Percentiles rank a stretch among this genome's conserved stretches.
Evolutionary conservation across 2,113 vertebrate species (phyloP).

Genomic region (Podocnemis expansa): DNA sequence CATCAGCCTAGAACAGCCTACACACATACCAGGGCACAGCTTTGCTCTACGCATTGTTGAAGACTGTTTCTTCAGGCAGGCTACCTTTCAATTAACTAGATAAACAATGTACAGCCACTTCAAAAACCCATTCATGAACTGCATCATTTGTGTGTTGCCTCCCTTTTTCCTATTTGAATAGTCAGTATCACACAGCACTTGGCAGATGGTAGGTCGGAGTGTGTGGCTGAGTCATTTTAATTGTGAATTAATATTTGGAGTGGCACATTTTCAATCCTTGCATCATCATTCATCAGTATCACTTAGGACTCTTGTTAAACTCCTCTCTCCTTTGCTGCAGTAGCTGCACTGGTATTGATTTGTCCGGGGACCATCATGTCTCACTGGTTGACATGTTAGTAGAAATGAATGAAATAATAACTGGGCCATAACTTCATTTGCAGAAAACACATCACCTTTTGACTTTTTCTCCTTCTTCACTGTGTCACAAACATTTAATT

Average conservation of each 20-base stretch:
- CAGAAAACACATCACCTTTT: background rate
- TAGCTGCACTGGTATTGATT: background rate
- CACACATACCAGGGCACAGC: background rate
- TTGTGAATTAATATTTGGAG: constrained; percentile 4
- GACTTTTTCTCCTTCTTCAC: background rate
- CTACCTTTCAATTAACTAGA: background rate
- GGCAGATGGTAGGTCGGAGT: background rate
- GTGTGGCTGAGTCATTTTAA: background rate
- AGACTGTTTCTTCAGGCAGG: background rate
- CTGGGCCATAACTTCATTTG: background rate
- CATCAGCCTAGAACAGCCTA: background rate
- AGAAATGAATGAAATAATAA: constrained; percentile 7
- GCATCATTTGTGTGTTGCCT: background rate
- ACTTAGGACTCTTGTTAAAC: background rate
- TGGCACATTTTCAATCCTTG: background rate
- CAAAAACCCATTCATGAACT: background rate
- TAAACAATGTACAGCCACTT: background rate
- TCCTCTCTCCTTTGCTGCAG: background rate
- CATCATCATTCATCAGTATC: background rate
- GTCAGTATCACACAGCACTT: background rate
- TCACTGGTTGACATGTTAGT: background rate
- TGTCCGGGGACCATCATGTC: background rate
- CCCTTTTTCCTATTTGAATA: background rate
- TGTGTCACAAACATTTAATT: background rate
- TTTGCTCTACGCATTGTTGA: background rate